These are phyloP conservation scores for Microcebus murinus DNA, from an alignment of 2,113 vertebrate genomes.

Conservation along the genomic window DNA sequence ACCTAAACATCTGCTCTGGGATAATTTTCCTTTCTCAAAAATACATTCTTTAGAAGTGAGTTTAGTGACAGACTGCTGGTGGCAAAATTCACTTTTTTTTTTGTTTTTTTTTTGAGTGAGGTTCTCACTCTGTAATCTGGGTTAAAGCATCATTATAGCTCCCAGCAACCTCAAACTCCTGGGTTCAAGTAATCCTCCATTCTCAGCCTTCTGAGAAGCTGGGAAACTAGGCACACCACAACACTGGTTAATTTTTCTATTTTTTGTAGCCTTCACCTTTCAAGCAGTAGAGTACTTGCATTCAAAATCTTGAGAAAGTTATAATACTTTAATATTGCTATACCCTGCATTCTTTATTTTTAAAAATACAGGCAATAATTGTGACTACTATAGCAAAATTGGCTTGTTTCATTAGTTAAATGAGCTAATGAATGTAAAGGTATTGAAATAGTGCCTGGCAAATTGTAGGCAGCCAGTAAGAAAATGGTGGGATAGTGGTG, in stretches of 20 bases:
- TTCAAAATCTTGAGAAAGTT: not conserved
- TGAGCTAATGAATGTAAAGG: not conserved
- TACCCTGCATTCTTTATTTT: not conserved
- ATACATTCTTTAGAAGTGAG: not conserved
- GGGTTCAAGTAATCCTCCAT: too few species aligned
- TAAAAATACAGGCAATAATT: not conserved
- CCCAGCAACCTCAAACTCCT: too few species aligned
- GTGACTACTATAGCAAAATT: not conserved
- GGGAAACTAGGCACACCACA: too few species aligned
- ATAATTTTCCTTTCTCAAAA: not conserved
- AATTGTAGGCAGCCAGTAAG: not conserved
- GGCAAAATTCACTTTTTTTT: too few species aligned
- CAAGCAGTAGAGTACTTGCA: not conserved
- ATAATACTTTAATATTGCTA: not conserved
- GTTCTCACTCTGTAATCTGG: too few species aligned
- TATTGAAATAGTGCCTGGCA: not conserved
- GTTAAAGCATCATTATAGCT: too few species aligned
- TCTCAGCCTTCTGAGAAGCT: too few species aligned
- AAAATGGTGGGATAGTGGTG: not conserved
- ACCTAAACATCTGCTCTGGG: not conserved
- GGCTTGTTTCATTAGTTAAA: not conserved
- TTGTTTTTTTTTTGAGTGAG: too few species aligned
- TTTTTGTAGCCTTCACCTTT: not conserved
- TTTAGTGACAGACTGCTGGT: not conserved
- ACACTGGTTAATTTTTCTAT: too few species aligned